These are phyloP conservation scores for Odocoileus hemionus DNA, from an alignment of 2,113 vertebrate genomes.

Conservation along the genomic window DNA sequence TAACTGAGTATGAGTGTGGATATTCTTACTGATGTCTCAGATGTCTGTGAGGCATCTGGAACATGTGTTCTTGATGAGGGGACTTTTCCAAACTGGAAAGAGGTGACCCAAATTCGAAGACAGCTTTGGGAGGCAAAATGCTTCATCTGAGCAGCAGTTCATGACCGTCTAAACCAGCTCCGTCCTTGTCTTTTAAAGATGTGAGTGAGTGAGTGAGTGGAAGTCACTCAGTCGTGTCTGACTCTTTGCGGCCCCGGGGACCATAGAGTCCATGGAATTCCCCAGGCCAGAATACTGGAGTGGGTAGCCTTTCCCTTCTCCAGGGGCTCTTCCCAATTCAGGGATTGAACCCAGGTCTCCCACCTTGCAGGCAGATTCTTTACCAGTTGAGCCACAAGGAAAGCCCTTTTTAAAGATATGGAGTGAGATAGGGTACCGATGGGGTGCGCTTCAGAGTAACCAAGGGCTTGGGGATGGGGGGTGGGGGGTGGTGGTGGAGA, in stretches of 20 bases:
- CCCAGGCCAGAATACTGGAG: too few species aligned
- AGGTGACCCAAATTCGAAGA: background rate
- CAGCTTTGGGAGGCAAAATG: background rate
- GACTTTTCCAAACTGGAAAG: background rate
- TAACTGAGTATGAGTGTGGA: background rate
- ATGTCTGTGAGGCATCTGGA: background rate
- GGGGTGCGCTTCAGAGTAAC: background rate
- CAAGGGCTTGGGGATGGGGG: fast-evolving
- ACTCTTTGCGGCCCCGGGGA: too few species aligned
- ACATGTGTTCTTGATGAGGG: background rate
- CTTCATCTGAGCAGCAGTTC: background rate
- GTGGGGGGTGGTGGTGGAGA: too few species aligned
- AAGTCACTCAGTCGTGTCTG: too few species aligned
- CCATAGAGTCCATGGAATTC: too few species aligned
- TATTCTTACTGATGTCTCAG: background rate
- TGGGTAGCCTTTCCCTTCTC: too few species aligned
- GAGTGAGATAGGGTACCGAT: fast-evolving
- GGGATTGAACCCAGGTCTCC: too few species aligned
- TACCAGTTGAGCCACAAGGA: too few species aligned
- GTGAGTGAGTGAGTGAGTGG: too few species aligned
- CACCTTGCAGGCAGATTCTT: too few species aligned
- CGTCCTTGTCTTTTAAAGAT: background rate
- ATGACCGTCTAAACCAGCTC: fast-evolving
- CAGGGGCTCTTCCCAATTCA: too few species aligned
- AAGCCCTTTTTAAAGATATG: background rate